Evolutionary conservation across 2,113 vertebrate species (phyloP).

Genomic region (Otocyon megalotis): DNA sequence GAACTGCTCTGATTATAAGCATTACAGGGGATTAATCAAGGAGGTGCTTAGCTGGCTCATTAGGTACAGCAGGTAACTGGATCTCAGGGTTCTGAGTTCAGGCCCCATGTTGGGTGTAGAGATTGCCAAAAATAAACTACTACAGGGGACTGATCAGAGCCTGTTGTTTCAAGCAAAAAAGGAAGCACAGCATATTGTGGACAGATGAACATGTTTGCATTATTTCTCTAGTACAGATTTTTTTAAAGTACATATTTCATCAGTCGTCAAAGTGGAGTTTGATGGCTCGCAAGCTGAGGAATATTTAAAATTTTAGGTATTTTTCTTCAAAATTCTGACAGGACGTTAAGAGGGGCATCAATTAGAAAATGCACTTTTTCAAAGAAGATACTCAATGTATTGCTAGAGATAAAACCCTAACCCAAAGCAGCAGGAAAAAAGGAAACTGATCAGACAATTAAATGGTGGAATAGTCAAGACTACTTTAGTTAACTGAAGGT

Average conservation of each 20-base stretch:
- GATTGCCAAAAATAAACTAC: background rate
- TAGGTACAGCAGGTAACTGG: background rate
- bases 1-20: background rate
- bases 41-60: background rate
- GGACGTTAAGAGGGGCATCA: background rate
- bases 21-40: background rate
- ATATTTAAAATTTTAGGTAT: conserved; percentile 33
- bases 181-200: background rate
- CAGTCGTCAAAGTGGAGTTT: background rate
- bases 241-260: conserved; percentile 1
- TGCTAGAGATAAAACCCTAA: background rate
- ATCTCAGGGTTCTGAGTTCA: background rate
- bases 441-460: background rate
- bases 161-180: background rate
- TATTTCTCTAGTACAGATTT: background rate
- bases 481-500: background rate
- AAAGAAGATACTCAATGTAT: background rate
- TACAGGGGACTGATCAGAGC: background rate
- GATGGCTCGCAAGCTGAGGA: background rate
- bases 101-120: background rate
- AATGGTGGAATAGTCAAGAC: background rate
- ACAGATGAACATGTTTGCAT: background rate
- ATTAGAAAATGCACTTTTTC: background rate
- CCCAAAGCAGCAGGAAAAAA: background rate
- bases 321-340: conserved; percentile 42